Conservation (phyloP, 2,888 invertebrate species). For the Anoncus sp. region DNA sequence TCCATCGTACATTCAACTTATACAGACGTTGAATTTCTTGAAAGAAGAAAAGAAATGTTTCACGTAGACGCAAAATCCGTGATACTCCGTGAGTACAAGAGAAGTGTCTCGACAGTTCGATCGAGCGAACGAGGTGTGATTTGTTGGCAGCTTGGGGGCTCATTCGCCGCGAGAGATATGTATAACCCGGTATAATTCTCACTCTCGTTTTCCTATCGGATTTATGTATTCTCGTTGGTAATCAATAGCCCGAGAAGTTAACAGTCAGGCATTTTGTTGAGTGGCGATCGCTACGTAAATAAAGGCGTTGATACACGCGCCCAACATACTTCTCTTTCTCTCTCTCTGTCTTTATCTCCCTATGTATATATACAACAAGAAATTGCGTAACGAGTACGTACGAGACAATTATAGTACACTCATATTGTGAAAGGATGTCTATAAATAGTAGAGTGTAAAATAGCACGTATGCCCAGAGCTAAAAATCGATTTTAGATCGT, state of each 20-base stretch:
- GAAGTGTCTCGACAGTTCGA: slow-evolving; percentile 21
- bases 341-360: too few species aligned
- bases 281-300: slow-evolving; percentile 72
- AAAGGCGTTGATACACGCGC: slow-evolving; percentile 44
- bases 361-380: slow-evolving; percentile 33
- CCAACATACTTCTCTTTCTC: slow-evolving; percentile 8
- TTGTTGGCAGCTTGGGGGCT: slow-evolving; percentile 48
- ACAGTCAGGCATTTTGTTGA: slow-evolving; percentile 76
- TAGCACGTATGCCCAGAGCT: not conserved
- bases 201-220: slow-evolving; percentile 66
- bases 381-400: slow-evolving; percentile 48
- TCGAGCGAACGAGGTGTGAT: slow-evolving; percentile 60
- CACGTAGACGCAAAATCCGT: slow-evolving; percentile 8
- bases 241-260: slow-evolving; percentile 74
- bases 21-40: not conserved
- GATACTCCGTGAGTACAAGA: slow-evolving; percentile 2
- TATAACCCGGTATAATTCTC: slow-evolving; percentile 34
- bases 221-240: slow-evolving; percentile 75
- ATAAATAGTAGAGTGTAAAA: slow-evolving; percentile 11
- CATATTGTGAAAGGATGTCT: slow-evolving; percentile 3
- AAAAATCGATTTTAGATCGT: not conserved
- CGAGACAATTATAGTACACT: slow-evolving; percentile 45
- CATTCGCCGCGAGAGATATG: slow-evolving; percentile 32
- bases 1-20: not conserved
- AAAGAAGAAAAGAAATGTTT: too few species aligned